Evolutionary conservation across 2,888 invertebrate species (phyloP), one percentile per base, ranked within the genome.

Genomic region (Panzeria rudis): DNA sequence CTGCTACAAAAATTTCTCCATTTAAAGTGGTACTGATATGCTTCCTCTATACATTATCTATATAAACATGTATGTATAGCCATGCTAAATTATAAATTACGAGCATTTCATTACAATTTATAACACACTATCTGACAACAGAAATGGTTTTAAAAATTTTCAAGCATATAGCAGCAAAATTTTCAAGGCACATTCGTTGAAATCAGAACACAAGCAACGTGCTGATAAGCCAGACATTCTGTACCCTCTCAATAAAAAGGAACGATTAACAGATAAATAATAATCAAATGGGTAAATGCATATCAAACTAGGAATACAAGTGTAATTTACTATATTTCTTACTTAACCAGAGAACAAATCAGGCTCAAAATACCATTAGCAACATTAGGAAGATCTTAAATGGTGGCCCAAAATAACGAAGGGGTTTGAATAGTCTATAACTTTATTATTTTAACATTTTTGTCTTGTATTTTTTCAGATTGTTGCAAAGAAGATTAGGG

Each of bases 31-130:
- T 23, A 75, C 52, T 62, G 64, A 66, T 73, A 66, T 66, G 59
- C 32, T 82, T 32, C n/a, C 9, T 64, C 8, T 25, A 3, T 29
- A 25, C 52, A 9, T 25, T 52, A 2, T 32, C 5, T 54, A 6
- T 8, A 32, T 32, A 32, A 23, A 15, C 20, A 56, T 25, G 15
- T 59, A 29, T 64, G 52, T 68, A 32, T 11, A 61, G 59, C 29
- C 59, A 35, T 71, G 44, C 66, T 72, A 72, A 86, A 86, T 82
- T 86, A 84, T 84, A 83, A 86, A 86, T 84, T 86, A 87, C 83
- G 86, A 83, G 79, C 85, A 75, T 86, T 86, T 86, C 77, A 86
- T 86, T 87, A 77, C 84, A 73, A 87, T 87, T 87, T 87, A 87
- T 87, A 85, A 83, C 86, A 75, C 61, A 75, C 50, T 56, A 23